A percentile compares a stretch with the other conserved stretches of the same genome.
phyloP scores from a whole-genome alignment of 2,797 vertebrate species.

The Valencia hispanica region DNA sequence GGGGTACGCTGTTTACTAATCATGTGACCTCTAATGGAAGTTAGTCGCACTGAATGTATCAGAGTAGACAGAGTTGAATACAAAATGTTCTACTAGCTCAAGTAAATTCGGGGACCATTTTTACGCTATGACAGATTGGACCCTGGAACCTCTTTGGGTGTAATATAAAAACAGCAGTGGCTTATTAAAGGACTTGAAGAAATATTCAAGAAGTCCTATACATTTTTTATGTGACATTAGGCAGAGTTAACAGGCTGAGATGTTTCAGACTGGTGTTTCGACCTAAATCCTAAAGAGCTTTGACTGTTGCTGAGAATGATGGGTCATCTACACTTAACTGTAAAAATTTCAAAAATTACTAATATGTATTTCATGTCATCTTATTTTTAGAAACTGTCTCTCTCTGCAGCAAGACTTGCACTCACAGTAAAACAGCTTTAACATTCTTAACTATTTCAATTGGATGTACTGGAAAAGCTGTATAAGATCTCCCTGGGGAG shows the following conservation, averaged over 20 bases:
- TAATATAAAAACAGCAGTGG: not conserved
- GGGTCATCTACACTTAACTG: not conserved
- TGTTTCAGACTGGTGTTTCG: conserved; percentile 14
- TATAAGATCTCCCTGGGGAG: not conserved
- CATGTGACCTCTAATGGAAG: too few species aligned
- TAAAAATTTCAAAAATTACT: not conserved
- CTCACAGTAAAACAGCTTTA: not conserved
- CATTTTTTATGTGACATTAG: conserved; percentile 25
- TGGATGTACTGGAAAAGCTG: not conserved
- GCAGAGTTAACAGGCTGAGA: conserved; percentile 18
- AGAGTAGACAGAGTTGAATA: not conserved
- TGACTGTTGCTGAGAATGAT: not conserved
- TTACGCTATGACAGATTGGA: not conserved
- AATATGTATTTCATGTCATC: not conserved
- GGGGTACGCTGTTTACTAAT: too few species aligned
- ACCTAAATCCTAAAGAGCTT: not conserved
- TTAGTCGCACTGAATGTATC: not conserved
- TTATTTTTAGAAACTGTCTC: not conserved
- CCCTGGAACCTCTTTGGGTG: not conserved
- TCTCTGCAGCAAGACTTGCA: not conserved
- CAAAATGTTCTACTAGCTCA: not conserved
- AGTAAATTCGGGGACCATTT: not conserved
- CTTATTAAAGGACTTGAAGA: conserved; percentile 4
- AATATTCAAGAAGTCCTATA: conserved; percentile 17
- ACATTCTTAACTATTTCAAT: not conserved